phyloP scores from a whole-genome alignment of 2,888 invertebrate genomes.

The Apantesis nais region DNA sequence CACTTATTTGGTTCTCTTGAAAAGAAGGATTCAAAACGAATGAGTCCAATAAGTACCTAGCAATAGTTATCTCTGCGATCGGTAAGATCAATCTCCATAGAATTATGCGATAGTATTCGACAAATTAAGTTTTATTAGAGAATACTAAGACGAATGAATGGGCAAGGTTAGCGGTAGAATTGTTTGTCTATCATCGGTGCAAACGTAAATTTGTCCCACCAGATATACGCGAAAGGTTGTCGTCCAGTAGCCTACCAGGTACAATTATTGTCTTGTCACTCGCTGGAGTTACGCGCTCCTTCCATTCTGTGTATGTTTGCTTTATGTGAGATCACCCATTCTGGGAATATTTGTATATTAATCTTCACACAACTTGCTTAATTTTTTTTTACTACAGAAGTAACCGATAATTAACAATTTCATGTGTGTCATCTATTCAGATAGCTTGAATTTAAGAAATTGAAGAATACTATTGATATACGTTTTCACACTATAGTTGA shows the following conservation, averaged over 20 bases:
- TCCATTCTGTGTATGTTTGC: constrained; percentile 63
- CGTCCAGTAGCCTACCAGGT: constrained; percentile 63
- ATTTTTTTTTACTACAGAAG: background rate
- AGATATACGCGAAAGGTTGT: constrained; percentile 66
- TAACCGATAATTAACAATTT: background rate
- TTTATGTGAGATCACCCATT: constrained; percentile 71
- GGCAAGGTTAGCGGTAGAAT: constrained; percentile 58
- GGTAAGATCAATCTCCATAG: constrained; percentile 46
- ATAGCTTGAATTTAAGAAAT: background rate
- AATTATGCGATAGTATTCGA: constrained; percentile 55
- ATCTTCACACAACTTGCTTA: constrained; percentile 18
- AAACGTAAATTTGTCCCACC: constrained; percentile 76
- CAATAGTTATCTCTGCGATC: constrained; percentile 28
- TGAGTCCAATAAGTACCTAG: constrained; percentile 2
- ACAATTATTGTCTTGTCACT: constrained; percentile 83
- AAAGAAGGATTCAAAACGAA: background rate
- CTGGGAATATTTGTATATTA: constrained; percentile 56
- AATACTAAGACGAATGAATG: constrained; percentile 54
- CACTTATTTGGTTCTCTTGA: background rate
- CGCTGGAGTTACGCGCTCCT: constrained; percentile 72
- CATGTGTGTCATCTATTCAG: background rate
- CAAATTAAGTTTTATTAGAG: constrained; percentile 68
- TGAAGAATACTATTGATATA: background rate
- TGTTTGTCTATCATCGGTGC: constrained; percentile 71
- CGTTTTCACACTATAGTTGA: background rate